phyloP scores from a whole-genome alignment of 2,888 invertebrate genomes.

The Prosopocoilus inquinatus region DNA sequence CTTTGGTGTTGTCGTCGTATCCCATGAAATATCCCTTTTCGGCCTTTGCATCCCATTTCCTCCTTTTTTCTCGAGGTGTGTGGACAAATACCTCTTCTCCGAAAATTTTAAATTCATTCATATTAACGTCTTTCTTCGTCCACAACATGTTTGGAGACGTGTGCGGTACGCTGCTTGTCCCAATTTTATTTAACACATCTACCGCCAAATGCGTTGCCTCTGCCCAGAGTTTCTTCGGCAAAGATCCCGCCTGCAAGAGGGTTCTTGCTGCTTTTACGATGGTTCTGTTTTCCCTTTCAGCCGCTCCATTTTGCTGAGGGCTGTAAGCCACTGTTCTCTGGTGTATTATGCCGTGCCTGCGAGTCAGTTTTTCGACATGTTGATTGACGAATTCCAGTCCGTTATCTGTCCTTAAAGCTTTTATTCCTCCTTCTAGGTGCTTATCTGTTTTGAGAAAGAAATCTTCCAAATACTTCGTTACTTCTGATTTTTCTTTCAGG shows the following conservation, averaged over 20 bases:
- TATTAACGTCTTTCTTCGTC: constrained; percentile 35
- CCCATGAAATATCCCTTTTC: constrained; percentile 21
- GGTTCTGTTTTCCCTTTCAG: constrained; percentile 40
- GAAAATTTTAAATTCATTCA: constrained; percentile 21
- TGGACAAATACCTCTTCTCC: constrained; percentile 25
- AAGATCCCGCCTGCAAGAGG: constrained; percentile 29
- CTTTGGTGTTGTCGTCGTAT: constrained; percentile 20
- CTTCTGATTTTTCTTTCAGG: constrained; percentile 27
- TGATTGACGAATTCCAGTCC: constrained; percentile 34
- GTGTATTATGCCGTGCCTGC: constrained; percentile 31
- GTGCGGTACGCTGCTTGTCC: neutral
- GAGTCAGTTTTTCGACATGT: constrained; percentile 25
- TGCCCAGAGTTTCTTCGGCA: constrained; percentile 34
- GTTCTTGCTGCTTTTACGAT: constrained; percentile 37
- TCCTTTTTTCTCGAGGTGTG: constrained; percentile 22
- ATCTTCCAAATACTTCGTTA: constrained; percentile 20
- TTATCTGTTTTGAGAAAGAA: constrained; percentile 31
- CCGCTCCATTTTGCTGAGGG: constrained; percentile 43
- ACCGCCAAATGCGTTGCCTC: constrained; percentile 35
- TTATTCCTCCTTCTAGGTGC: constrained; percentile 29
- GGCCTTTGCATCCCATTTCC: constrained; percentile 22
- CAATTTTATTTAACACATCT: constrained; percentile 26
- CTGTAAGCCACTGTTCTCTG: constrained; percentile 36
- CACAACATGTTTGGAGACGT: constrained; percentile 42
- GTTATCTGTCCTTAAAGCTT: constrained; percentile 34